Evolutionary conservation across 2,113 vertebrate species (phyloP), one percentile per base, ranked within the genome.

Genomic region (Pheucticus melanocephalus): DNA sequence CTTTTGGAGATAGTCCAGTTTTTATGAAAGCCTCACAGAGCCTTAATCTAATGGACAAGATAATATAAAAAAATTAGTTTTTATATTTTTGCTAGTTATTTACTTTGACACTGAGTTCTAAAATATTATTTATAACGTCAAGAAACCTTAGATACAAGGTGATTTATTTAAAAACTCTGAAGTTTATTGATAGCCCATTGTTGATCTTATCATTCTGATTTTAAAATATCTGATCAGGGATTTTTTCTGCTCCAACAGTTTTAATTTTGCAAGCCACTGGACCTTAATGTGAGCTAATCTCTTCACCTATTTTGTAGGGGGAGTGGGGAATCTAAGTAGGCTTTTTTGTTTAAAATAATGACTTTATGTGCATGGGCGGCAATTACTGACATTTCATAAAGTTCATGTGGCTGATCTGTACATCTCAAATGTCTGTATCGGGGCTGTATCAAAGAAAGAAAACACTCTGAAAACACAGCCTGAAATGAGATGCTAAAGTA

Each of bases 221-320:
- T 95, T 84, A 80, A 83, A 93, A 86, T 89, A 95, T 84, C 95
- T 95, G 97, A 97, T 97, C 90, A 94, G 83, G 42, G 95, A 84
- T 90, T 93, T 96, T 97, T 96, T 96, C 73, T 94, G 91, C 95
- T 96, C 68, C 90, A 92, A 35, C 73, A 73, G 82, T 92, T 97
- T 97, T 95, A 97, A 96, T 97, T 97, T 97, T 97, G 95, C 95
- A 97, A 94, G 81, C 94, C 96, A 96, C 83, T 97, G 97, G 96
- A 94, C 97, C 94, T 93, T 96, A 93, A 96, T 97, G 95, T 92
- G 90, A 96, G 83, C 66, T 93, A 97, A 96, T 95, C 40, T 95
- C 82, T 84, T 90, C 42, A 82, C 65, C 63, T 94, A 61, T 95
- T 91, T 93, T 76, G 42, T 61, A n/a, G 16, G 37, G 59, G 40